A percentile compares a stretch with the other conserved stretches of the same genome.
Evolutionary conservation across 2,888 invertebrate species (phyloP).

Genomic region (Pristionchus exspectatus): DNA sequence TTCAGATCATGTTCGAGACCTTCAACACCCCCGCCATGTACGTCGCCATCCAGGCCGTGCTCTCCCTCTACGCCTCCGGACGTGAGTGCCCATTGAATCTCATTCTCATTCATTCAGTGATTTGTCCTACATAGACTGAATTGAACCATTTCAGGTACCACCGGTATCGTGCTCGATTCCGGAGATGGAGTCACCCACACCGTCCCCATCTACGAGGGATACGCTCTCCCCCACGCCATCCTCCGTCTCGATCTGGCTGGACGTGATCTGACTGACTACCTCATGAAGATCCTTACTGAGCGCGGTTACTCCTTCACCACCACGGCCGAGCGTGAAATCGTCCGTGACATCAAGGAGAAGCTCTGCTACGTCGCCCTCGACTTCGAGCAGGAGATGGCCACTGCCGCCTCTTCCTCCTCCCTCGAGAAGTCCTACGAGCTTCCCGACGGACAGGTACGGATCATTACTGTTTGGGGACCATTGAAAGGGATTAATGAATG

Average conservation of each 20-base stretch:
- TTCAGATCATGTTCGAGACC: constrained; percentile 91
- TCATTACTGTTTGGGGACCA: not conserved
- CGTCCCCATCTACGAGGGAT: constrained; percentile 88
- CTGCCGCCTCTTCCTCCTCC: constrained; percentile 91
- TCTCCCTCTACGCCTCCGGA: constrained; percentile 90
- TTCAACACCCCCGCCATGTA: constrained; percentile 86
- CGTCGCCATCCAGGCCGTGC: constrained; percentile 93
- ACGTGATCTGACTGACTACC: constrained; percentile 82
- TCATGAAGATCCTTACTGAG: constrained; percentile 82
- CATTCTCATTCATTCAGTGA: constrained; percentile 64
- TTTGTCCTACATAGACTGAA: not conserved
- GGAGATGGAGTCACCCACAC: constrained; percentile 92
- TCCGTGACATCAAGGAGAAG: constrained; percentile 93
- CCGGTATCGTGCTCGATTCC: constrained; percentile 86
- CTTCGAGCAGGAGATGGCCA: constrained; percentile 95
- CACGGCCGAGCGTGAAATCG: constrained; percentile 87
- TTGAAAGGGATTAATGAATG: not conserved
- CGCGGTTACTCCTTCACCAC: constrained; percentile 80
- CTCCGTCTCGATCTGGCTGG: constrained; percentile 82
- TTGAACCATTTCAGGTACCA: not conserved
- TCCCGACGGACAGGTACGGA: constrained; percentile 88
- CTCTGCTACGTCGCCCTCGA: constrained; percentile 99
- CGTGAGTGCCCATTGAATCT: constrained; percentile 52
- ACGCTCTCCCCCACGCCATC: constrained; percentile 81
- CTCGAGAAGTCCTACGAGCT: constrained; percentile 93